Evolutionary conservation across 2,797 vertebrate species (phyloP).

Genomic region (Delichon dasypus): DNA sequence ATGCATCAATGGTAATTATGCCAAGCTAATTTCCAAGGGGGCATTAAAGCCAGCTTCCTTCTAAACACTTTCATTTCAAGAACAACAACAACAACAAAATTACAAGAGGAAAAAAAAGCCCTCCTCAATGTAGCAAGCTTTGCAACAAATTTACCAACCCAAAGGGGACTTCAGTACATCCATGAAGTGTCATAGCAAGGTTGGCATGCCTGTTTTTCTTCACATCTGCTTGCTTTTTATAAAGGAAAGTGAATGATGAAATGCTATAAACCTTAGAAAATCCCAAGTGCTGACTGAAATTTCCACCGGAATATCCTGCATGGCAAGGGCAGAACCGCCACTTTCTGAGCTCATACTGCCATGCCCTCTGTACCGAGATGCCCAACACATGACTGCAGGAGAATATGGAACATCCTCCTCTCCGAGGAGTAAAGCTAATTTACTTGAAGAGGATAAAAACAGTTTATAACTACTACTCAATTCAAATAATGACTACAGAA

Average conservation of each 20-base stretch:
- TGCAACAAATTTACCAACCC: neutral
- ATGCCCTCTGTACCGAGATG: neutral
- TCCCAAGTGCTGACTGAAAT: neutral
- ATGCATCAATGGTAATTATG: accelerated
- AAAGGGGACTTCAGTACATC: neutral
- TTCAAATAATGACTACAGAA: neutral
- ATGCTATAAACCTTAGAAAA: neutral
- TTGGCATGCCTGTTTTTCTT: neutral
- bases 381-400: neutral
- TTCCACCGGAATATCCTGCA: neutral
- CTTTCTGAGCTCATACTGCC: neutral
- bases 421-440: neutral
- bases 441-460: neutral
- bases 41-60: neutral
- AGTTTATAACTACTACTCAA: neutral
- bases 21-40: neutral
- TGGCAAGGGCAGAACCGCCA: neutral
- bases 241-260: accelerated
- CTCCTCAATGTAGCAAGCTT: neutral
- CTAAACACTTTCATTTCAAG: neutral
- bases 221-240: neutral
- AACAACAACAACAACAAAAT: neutral
- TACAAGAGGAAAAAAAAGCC: neutral
- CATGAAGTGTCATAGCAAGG: accelerated
- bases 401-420: neutral